phyloP scores from a whole-genome alignment of 2,113 vertebrate genomes.

The cat (Felis catus) region DNA sequence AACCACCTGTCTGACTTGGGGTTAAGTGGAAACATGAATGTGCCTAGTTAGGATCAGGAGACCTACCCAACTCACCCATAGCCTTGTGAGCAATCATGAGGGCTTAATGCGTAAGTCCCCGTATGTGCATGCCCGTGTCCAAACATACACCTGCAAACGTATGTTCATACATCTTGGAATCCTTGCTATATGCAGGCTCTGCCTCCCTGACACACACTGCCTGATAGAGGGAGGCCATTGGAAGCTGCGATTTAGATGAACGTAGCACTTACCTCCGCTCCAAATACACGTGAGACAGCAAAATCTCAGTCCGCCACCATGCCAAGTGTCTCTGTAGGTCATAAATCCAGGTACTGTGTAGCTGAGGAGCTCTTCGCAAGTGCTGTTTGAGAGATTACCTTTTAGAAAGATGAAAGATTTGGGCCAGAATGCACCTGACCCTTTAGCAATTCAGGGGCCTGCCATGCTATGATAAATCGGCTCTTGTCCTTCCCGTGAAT shows the following conservation, averaged over 20 bases:
- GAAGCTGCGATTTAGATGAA: neutral
- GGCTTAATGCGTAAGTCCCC: neutral
- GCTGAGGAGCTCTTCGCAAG: neutral
- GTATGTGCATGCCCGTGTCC: fast-evolving
- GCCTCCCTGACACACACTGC: neutral
- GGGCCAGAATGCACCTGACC: neutral
- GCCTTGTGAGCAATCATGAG: neutral
- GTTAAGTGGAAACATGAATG: neutral
- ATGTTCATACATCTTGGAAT: neutral
- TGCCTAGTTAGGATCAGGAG: neutral
- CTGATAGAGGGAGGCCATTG: neutral
- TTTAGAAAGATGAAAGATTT: neutral
- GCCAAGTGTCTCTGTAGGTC: neutral
- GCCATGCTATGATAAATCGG: neutral
- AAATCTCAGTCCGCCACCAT: neutral
- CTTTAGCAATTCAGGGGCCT: neutral
- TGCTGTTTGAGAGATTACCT: neutral
- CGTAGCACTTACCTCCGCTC: fast-evolving
- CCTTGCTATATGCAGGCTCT: neutral
- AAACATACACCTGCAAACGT: neutral
- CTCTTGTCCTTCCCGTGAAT: neutral
- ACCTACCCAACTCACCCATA: neutral
- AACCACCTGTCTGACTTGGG: neutral
- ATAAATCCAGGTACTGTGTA: neutral
- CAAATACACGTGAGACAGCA: neutral